Evolutionary conservation across 1,140 invertebrate species (phyloP).

Genomic region (Psilanteris sp.): DNA sequence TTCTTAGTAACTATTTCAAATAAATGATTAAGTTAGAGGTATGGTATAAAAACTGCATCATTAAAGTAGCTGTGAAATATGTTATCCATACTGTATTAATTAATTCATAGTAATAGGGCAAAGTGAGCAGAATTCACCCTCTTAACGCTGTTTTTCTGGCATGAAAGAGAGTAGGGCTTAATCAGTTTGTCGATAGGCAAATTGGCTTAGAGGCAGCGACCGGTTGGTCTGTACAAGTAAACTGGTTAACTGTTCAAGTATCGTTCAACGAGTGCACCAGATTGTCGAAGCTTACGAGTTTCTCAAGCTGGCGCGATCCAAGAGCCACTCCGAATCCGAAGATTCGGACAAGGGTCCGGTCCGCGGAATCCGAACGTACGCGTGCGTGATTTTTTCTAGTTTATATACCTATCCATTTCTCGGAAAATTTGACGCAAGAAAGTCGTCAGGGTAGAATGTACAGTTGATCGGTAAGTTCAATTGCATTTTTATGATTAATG

Average conservation of each 20-base stretch:
- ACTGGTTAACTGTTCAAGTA: conserved; percentile 63
- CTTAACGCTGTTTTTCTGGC: conserved; percentile 52
- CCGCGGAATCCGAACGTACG: conserved; percentile 13
- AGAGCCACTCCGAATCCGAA: conserved; percentile 45
- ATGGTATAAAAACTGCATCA: no score
- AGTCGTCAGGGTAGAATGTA: conserved; percentile 70
- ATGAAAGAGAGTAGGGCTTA: conserved; percentile 77
- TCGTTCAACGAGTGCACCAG: conserved; percentile 54
- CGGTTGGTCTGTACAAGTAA: conserved; percentile 70
- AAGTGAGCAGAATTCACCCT: conserved; percentile 33
- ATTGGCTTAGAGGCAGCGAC: conserved; percentile 78
- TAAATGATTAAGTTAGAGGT: no score
- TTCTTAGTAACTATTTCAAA: no score
- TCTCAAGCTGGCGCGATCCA: conserved; percentile 59
- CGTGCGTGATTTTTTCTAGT: not conserved
- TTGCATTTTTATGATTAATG: not conserved
- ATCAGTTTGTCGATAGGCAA: conserved; percentile 81
- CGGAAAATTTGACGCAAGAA: conserved; percentile 30
- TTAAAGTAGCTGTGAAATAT: no score
- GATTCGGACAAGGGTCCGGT: conserved; percentile 48
- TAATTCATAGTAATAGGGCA: no score
- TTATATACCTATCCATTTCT: not conserved
- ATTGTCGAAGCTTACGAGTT: conserved; percentile 22
- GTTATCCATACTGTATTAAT: conserved; percentile 17
- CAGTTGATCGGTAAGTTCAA: conserved; percentile 68